Base-by-base conservation (phyloP, 2,113 vertebrate species). In the Brachypodius melanocephalos region DNA sequence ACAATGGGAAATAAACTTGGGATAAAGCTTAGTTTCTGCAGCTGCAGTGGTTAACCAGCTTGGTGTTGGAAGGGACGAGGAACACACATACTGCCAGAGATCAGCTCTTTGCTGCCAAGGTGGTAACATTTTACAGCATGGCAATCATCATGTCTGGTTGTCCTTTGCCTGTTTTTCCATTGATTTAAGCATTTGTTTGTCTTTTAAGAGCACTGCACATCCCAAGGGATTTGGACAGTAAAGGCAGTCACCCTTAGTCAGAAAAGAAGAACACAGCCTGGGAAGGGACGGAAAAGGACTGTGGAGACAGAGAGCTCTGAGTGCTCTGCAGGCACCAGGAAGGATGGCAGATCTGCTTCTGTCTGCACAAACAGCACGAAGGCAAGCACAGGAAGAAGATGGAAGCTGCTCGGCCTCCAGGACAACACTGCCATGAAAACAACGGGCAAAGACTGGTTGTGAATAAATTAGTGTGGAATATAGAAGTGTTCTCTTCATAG, bases 31-130 rank as follows among this genome's bases (percentile, higher is more conserved):
- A 26, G 52, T 25, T 83, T 94, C 54, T 61, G 54, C 32, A 65
- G 18, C 45, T 42, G 32, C 36, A 65, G 52, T 29, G 3, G 25
- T 85, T n/a, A 36, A 54, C 34, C 38, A 84, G 1, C 17, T 42
- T 77, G 59, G 38, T 13, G 32, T 42, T 62, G 14, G 43, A 81
- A 69, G 5, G 17, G 45, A 34, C 2, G 2, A 40, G 49, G 67
- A 83, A 18, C 2, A 11, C 10, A 22, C 2, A 7, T 0, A 0
- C 10, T 81, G 42, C n/a, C 32, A 36, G 52, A 90, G 42, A 57
- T 59, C 65, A 85, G 15, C 22, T 74, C 8, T 91, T 55, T 67
- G 25, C 48, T 93, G 48, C n/a, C 31, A 57, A 43, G 45, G 28
- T 68, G 19, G 21, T 29, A 57, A 73, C 2, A 3, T 69, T 88